Evolutionary conservation across 2,797 vertebrate species (phyloP).

Genomic region (Molossus alvarezi): DNA sequence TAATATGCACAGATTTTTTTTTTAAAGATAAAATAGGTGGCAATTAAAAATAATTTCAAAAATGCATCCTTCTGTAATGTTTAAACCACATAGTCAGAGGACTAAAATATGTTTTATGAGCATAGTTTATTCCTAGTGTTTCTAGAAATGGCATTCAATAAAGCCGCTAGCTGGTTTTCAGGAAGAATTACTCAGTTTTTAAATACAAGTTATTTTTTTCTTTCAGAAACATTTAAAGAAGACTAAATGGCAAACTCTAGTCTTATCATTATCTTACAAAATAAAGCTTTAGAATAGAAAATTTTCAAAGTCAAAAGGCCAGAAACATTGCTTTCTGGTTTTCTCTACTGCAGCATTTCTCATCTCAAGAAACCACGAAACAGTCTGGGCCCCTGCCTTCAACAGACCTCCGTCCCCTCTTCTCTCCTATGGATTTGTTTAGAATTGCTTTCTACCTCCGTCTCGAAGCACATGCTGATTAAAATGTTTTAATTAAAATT

Average conservation of each 20-base stretch:
- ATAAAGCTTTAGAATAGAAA: slow-evolving; percentile 23
- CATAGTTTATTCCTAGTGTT: slow-evolving; percentile 58
- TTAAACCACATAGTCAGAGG: background rate
- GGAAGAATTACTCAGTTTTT: background rate
- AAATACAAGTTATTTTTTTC: background rate
- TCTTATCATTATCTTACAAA: slow-evolving; percentile 9
- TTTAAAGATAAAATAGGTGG: background rate
- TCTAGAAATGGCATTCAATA: slow-evolving; percentile 39
- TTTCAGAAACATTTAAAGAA: slow-evolving; percentile 16
- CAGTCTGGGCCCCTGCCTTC: background rate
- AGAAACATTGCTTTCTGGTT: background rate
- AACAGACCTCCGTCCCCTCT: background rate
- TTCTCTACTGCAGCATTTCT: slow-evolving; percentile 2
- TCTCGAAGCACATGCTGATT: slow-evolving; percentile 67
- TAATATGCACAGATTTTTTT: background rate
- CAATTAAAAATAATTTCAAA: slow-evolving; percentile 29
- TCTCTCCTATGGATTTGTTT: slow-evolving; percentile 43
- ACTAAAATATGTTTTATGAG: background rate
- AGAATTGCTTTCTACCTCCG: slow-evolving; percentile 58
- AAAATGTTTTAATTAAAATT: slow-evolving; percentile 89
- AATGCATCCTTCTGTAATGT: background rate
- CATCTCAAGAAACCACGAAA: background rate
- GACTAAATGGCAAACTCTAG: background rate
- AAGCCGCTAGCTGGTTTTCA: slow-evolving; percentile 38
- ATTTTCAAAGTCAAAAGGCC: background rate